Evolutionary conservation across 2,113 vertebrate species (phyloP).

Genomic region (Sciurus niger): DNA sequence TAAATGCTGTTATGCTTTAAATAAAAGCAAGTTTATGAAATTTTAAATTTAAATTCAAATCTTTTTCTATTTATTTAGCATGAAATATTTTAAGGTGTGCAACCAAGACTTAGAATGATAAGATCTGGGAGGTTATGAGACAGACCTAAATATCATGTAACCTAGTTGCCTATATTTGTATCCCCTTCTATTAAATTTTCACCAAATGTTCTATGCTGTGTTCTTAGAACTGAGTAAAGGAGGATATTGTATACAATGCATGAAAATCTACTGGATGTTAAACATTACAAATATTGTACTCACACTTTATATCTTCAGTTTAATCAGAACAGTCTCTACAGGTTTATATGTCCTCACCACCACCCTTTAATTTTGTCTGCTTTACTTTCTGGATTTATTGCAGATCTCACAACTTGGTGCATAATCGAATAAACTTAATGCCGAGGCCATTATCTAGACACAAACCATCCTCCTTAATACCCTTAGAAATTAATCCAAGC

Average conservation of each 20-base stretch:
- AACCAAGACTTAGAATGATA: conserved; percentile 12
- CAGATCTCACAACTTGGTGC: neutral
- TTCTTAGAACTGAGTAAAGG: neutral
- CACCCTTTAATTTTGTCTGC: neutral
- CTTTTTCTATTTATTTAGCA: neutral
- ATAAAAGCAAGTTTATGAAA: neutral
- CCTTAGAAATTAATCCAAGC: conserved; percentile 33
- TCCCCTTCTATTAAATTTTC: neutral
- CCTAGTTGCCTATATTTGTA: neutral
- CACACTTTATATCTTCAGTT: neutral
- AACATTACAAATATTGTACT: neutral
- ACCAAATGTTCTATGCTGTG: conserved; percentile 7
- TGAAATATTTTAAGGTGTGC: conserved; percentile 34
- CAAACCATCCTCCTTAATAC: neutral
- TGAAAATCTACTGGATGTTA: neutral
- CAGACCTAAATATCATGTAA: neutral
- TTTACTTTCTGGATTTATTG: conserved; percentile 40
- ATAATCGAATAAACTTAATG: neutral
- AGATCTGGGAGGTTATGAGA: neutral
- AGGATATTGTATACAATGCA: neutral
- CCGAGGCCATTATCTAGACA: neutral
- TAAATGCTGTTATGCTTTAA: neutral
- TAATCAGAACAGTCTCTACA: neutral
- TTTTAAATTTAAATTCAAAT: conserved; percentile 48
- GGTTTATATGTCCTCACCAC: neutral